A percentile compares a stretch with the other conserved stretches of the same genome.
Evolutionary conservation across 2,113 vertebrate genomes (phyloP).

Genomic region (Felis catus): F.catus_Fca126_mat1.0 CM031418.1:36599001-36599500

Average conservation of each 20-base stretch:
- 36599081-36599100: neutral
- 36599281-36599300: neutral
- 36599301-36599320: neutral
- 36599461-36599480: neutral
- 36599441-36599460: neutral
- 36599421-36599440: neutral
- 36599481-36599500: neutral
- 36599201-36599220: conserved; percentile 31
- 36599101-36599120: neutral
- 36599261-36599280: neutral
- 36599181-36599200: conserved; percentile 61
- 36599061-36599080: neutral
- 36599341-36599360: neutral
- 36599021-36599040: neutral
- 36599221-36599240: neutral
- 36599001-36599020: neutral
- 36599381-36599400: neutral
- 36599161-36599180: conserved; percentile 21
- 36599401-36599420: neutral
- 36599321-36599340: neutral
- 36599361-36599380: neutral
- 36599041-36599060: neutral
- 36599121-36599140: neutral
- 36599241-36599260: neutral
- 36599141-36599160: neutral